Conservation (phyloP, 2,888 invertebrate species). For the Caenorhabditis virilis region DNA sequence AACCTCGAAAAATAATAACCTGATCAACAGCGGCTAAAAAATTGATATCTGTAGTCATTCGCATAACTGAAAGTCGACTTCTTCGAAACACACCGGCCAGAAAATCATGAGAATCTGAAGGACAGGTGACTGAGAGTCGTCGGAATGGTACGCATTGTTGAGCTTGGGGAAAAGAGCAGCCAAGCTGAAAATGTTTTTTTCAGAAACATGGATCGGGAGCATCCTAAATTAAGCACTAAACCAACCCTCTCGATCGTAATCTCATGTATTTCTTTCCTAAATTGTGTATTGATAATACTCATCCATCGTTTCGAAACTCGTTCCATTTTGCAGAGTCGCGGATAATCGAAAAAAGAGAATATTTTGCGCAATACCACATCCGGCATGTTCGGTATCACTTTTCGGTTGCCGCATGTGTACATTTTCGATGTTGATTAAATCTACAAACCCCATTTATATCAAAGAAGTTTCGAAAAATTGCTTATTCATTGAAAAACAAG, state of each 20-base stretch:
- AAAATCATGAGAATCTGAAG: conserved; percentile 43
- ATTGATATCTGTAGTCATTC: conserved; percentile 48
- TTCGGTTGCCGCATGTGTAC: conserved; percentile 35
- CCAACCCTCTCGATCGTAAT: conserved; percentile 46
- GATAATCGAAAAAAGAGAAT: conserved; percentile 33
- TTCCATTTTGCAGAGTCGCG: conserved; percentile 36
- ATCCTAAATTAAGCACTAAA: background rate
- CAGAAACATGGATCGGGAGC: background rate
- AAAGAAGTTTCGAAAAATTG: too few relatives aligned
- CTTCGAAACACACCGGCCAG: conserved; percentile 47
- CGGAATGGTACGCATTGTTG: conserved; percentile 45
- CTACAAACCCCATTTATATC: too few relatives aligned
- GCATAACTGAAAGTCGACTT: conserved; percentile 36
- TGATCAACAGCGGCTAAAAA: conserved; percentile 46
- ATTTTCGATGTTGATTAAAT: too few relatives aligned
- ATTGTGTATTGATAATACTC: conserved; percentile 36
- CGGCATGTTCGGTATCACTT: conserved; percentile 50
- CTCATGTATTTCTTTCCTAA: conserved; percentile 45
- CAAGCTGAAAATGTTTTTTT: conserved; percentile 27
- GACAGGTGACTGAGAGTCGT: conserved; percentile 42
- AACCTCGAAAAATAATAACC: conserved; percentile 1
- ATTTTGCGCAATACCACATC: conserved; percentile 47
- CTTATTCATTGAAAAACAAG: too few relatives aligned
- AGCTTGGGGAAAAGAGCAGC: conserved; percentile 35
- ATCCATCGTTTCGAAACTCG: conserved; percentile 51